Conservation (phyloP, 23 tunicate genomes). For the Phallusia fumigata region DNA sequence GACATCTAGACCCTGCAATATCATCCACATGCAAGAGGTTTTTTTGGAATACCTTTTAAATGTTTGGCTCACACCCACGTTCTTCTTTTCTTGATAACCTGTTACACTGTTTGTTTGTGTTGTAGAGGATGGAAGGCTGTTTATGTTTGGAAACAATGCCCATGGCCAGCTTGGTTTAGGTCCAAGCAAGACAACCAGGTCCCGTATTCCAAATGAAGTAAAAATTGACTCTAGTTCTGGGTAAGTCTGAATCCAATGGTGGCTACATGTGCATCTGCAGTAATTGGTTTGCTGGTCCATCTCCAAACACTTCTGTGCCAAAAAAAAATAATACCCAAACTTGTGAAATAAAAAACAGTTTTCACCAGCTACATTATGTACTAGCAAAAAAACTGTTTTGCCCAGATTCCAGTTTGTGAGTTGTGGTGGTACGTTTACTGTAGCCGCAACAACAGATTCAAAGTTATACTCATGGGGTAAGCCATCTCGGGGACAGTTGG, state of each 20-base stretch:
- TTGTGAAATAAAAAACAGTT: too few species aligned
- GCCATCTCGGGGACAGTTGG: conserved; percentile 83
- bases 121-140: conserved; percentile 64
- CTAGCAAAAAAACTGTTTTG: not conserved
- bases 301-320: too few species aligned
- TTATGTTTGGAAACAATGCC: conserved; percentile 70
- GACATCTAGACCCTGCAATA: too few species aligned
- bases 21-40: too few species aligned
- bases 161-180: conserved; percentile 75
- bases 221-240: conserved; percentile 6
- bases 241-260: not conserved
- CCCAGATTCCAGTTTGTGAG: conserved; percentile 75
- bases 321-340: too few species aligned
- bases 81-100: too few species aligned
- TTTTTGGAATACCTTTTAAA: too few species aligned
- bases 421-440: conserved; percentile 93
- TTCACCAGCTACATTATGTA: not conserved
- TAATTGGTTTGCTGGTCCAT: too few species aligned
- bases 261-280: too few species aligned
- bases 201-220: conserved; percentile 64
- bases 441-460: conserved; percentile 62
- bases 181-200: not conserved
- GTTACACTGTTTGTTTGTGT: too few species aligned
- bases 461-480: conserved; percentile 88
- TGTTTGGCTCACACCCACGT: too few species aligned